These are phyloP conservation scores for Otolemur crassicaudatus DNA, from an alignment of 2,797 vertebrate species.

Conservation along the genomic window DNA sequence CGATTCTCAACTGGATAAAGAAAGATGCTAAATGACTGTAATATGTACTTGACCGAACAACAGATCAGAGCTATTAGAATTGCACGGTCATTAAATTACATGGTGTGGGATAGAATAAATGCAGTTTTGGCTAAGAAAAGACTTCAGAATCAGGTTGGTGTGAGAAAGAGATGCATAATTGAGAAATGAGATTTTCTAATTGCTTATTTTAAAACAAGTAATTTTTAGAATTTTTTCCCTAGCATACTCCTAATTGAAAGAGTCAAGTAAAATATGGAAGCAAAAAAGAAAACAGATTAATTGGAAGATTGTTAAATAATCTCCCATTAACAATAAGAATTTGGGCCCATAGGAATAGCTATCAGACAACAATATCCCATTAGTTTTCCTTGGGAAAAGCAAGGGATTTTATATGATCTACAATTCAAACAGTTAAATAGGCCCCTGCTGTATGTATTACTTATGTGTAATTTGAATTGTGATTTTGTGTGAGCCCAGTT, in stretches of 20 bases:
- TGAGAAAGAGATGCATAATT: conserved; percentile 7
- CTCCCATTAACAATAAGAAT: neutral
- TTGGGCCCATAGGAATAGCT: conserved; percentile 46
- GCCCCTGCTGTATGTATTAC: neutral
- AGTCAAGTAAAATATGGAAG: conserved; percentile 62
- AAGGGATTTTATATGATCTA: neutral
- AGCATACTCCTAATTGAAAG: conserved; percentile 66
- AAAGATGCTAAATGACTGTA: neutral
- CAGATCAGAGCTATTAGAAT: conserved; percentile 40
- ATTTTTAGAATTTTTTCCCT: conserved; percentile 63
- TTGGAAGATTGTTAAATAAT: conserved; percentile 27
- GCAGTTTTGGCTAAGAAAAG: conserved; percentile 65
- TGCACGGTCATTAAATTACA: neutral
- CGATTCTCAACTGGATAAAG: neutral
- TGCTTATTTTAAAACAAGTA: conserved; percentile 69
- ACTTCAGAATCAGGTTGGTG: conserved; percentile 61
- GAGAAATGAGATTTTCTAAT: conserved; percentile 62
- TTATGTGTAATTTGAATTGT: neutral
- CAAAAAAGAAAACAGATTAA: conserved; percentile 67
- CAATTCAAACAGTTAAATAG: neutral
- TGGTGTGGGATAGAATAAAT: neutral
- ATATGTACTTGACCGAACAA: conserved; percentile 57
- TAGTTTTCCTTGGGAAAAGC: neutral
- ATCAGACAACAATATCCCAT: neutral
- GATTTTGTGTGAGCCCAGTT: neutral